These are phyloP conservation scores for Drosophila bunnanda DNA, from an alignment of 2,888 invertebrate species.

Conservation along the genomic window DNA sequence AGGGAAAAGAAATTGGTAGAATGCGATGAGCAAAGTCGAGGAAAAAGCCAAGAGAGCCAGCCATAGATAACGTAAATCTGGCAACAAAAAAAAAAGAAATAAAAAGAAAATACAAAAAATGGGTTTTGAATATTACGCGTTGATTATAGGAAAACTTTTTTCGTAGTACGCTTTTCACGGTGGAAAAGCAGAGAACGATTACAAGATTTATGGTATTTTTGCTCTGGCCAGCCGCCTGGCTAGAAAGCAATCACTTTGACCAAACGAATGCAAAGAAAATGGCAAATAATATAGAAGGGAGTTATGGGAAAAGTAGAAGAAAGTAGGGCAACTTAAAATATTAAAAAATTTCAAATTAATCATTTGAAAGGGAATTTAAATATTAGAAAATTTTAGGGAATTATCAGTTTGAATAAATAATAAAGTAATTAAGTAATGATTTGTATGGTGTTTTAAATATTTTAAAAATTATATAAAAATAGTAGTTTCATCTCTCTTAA, in stretches of 20 bases:
- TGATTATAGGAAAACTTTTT: constrained; percentile 25
- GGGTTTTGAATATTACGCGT: constrained; percentile 38
- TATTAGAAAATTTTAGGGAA: not conserved
- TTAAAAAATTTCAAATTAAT: not conserved
- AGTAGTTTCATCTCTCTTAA: no score
- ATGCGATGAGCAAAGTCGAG: constrained; percentile 12
- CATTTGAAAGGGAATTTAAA: not conserved
- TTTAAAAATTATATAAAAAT: no score
- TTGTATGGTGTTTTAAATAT: no score
- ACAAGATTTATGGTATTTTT: constrained; percentile 27
- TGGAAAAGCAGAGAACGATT: constrained; percentile 23
- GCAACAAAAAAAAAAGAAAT: not conserved
- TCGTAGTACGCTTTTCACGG: constrained; percentile 1
- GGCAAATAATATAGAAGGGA: not conserved
- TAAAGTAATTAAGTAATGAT: no score
- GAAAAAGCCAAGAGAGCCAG: constrained; percentile 21
- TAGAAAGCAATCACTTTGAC: constrained; percentile 26
- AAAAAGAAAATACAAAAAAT: not conserved
- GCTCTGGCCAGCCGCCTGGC: constrained; percentile 1
- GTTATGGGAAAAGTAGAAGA: no score
- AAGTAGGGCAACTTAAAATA: not conserved
- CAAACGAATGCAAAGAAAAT: constrained; percentile 7
- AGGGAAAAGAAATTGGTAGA: constrained; percentile 23
- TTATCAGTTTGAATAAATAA: not conserved
- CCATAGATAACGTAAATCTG: constrained; percentile 19